phyloP scores from a whole-genome alignment of 2,797 vertebrate genomes.

The Vipera ursinii region DNA sequence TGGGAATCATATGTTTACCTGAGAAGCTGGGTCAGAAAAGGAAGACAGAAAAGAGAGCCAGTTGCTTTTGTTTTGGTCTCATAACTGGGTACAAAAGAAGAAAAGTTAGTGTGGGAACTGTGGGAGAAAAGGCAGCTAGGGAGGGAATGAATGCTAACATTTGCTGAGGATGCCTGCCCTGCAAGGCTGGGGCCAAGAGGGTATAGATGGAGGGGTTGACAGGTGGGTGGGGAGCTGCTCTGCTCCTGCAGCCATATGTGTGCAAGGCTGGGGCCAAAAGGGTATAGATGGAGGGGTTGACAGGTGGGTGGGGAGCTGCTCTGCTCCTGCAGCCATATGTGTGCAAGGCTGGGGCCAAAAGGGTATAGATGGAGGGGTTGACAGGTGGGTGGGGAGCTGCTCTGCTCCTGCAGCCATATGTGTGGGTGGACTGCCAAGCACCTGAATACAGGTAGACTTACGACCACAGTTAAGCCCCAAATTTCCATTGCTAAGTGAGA shows the following conservation, averaged over 20 bases:
- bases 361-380: background rate
- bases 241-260: background rate
- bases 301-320: background rate
- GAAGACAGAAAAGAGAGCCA: background rate
- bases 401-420: background rate
- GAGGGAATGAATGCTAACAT: background rate
- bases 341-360: background rate
- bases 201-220: background rate
- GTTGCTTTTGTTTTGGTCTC: background rate
- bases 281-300: background rate
- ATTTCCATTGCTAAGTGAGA: background rate
- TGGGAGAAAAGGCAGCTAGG: background rate
- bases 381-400: background rate
- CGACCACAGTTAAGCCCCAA: background rate
- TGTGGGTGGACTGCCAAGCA: background rate
- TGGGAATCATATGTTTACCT: background rate
- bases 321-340: background rate
- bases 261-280: background rate
- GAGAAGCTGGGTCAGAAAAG: background rate
- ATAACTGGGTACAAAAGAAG: background rate
- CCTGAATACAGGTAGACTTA: background rate
- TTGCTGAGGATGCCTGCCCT: background rate
- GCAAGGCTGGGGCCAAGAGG: background rate
- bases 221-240: background rate
- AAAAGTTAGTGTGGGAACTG: background rate